Conservation (phyloP, 2,113 vertebrate species). For the Synodontis membranacea region DNA sequence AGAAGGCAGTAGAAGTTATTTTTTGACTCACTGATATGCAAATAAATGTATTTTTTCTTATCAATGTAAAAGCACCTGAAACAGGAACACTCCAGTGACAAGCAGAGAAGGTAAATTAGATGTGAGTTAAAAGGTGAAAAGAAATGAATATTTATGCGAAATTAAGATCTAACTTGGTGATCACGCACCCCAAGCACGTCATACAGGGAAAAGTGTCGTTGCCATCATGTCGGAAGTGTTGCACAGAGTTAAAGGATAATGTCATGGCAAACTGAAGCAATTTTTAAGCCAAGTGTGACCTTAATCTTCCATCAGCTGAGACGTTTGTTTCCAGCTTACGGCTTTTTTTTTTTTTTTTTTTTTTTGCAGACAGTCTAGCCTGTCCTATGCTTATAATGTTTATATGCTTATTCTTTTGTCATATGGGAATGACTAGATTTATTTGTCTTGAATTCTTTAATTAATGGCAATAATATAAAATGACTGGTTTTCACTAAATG, state of each 20-base stretch:
- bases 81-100: background rate
- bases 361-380: background rate
- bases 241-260: background rate
- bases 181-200: background rate
- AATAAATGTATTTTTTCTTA: background rate
- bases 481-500: too few species aligned
- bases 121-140: background rate
- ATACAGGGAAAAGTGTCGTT: background rate
- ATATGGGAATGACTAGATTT: too few species aligned
- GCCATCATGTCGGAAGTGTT: background rate
- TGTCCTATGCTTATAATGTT: background rate
- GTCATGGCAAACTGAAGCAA: background rate
- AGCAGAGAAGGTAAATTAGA: background rate
- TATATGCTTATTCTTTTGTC: too few species aligned
- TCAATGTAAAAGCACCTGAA: background rate
- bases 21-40: background rate
- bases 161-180: background rate
- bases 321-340: background rate
- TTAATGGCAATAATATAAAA: too few species aligned
- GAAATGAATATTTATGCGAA: background rate
- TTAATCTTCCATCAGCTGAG: constrained; percentile 1
- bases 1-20: background rate
- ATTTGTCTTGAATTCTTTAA: too few species aligned
- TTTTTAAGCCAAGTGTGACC: background rate
- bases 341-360: too few species aligned